Base-by-base conservation (phyloP, 1,140 invertebrate genomes). In the Drosophila nigromelanica region DNA sequence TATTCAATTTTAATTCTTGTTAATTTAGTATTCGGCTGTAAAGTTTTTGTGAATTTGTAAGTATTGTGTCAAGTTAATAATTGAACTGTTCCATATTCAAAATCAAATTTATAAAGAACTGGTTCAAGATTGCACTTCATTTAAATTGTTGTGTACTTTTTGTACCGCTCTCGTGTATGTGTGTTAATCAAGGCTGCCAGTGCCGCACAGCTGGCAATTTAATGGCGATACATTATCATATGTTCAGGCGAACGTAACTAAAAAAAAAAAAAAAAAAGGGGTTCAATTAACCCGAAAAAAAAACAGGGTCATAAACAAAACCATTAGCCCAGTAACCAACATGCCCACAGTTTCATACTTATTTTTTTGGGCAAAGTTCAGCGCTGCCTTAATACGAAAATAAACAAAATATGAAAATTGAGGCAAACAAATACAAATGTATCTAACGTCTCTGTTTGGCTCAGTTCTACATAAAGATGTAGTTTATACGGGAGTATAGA, bases 301-400 rank as follows among this genome's bases (percentile, higher is more conserved):
- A 71, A 86, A 86, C 81, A 75, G 70, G 71, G 76, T 86, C 81
- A 76, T 80, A 80, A 73, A 64, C 60, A 76, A 85, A 87, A 78
- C 83, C 79, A 89, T 89, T 89, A 89, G 76, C 83, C 83, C 83
- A 89, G 83, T 89, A 89, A 89, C 83, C 83, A 89, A 89, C 72
- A 89, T 82, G 74, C 77, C 45, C 74, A 68, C 62, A 75, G 76
- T 75, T 77, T 61, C 48, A 48, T 48, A n/a, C 12, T 40, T 24
- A 12, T 35, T 59, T 54, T 68, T 68, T 37, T 37, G 48, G 56
- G 18, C 58, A 73, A 52, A 74, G 67, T 75, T 75, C 67, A 75
- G 66, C 35, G 42, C 61, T 43, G 54, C 30, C 37, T 37, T 37
- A 35, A 35, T 64, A 63, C 42, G 62, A 55, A 42, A 54, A 69